Percentiles rank a stretch among this genome's conserved stretches.
Evolutionary conservation across 1,140 invertebrate genomes (phyloP).

Genomic region (Leptoteleia sp.): DNA sequence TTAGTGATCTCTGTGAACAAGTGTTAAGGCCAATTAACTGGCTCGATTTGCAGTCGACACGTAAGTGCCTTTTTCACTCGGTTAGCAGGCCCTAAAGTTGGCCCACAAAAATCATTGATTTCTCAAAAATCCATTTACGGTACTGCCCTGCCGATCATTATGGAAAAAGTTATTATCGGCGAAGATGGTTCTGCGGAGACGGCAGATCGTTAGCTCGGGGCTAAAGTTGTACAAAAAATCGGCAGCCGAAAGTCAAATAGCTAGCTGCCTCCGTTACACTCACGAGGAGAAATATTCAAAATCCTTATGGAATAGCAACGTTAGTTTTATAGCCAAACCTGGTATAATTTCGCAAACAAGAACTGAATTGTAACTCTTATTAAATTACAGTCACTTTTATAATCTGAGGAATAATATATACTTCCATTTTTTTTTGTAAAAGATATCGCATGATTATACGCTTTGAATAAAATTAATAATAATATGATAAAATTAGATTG

Average conservation of each 20-base stretch:
- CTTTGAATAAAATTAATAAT: too few species aligned
- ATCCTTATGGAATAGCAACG: too few species aligned
- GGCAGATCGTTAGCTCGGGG: constrained; percentile 44
- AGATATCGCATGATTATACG: too few species aligned
- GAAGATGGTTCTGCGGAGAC: constrained; percentile 34
- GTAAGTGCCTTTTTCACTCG: constrained; percentile 4
- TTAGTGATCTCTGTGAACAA: too few species aligned
- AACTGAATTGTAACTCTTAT: too few species aligned
- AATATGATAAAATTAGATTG: too few species aligned
- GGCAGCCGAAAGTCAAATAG: constrained; percentile 64
- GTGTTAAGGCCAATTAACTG: not conserved
- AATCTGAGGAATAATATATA: too few species aligned
- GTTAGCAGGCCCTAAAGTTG: not conserved
- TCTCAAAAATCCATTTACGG: constrained; percentile 55
- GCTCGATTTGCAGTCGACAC: constrained; percentile 2
- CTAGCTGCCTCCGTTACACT: constrained; percentile 58
- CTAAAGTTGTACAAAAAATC: constrained; percentile 59
- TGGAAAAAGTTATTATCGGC: constrained; percentile 61
- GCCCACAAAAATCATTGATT: constrained; percentile 51
- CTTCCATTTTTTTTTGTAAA: too few species aligned
- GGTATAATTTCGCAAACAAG: too few species aligned
- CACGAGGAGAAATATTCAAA: too few species aligned
- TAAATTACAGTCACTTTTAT: too few species aligned
- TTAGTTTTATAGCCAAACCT: too few species aligned
- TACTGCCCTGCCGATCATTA: constrained; percentile 36